Evolutionary conservation across 2,888 invertebrate species (phyloP).

Genomic region (Tetranychus truncatus): DNA sequence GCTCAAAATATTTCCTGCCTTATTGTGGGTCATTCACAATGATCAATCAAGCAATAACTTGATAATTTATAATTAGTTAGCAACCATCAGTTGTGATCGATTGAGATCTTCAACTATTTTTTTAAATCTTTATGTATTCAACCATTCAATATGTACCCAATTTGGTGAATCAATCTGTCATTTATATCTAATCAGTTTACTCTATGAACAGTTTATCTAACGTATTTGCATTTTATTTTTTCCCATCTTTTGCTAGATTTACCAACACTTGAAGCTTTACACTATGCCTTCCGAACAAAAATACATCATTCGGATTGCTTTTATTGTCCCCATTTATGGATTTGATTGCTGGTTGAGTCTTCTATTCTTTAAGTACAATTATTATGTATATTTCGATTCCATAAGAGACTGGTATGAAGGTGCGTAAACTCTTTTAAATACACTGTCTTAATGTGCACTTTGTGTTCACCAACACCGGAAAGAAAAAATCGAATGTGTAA

Average conservation of each 20-base stretch:
- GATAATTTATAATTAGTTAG: too few relatives aligned
- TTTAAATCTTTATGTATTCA: too few relatives aligned
- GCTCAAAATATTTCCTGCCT: too few relatives aligned
- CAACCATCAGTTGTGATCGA: too few relatives aligned
- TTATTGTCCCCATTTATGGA: conserved; percentile 97
- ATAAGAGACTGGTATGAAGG: conserved; percentile 98
- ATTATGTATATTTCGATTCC: conserved; percentile 95
- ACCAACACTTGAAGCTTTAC: conserved; percentile 94
- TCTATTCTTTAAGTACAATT: conserved; percentile 89
- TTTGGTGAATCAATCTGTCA: background rate
- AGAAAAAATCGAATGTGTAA: too few relatives aligned
- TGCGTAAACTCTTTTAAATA: conserved; percentile 32
- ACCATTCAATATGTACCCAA: too few relatives aligned
- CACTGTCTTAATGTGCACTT: background rate
- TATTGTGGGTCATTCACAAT: too few relatives aligned
- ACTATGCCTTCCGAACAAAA: conserved; percentile 96
- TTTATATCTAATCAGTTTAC: background rate
- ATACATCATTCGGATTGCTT: conserved; percentile 95
- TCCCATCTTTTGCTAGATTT: conserved; percentile 48
- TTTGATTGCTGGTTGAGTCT: conserved; percentile 96
- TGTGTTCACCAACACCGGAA: too few relatives aligned
- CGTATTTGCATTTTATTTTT: conserved; percentile 29
- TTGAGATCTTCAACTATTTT: too few relatives aligned
- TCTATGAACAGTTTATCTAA: background rate
- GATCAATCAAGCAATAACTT: too few relatives aligned